Evolutionary conservation across 1,140 invertebrate species (phyloP), one percentile per base, ranked within the genome.

Genomic region (Mylabris phalerata): DNA sequence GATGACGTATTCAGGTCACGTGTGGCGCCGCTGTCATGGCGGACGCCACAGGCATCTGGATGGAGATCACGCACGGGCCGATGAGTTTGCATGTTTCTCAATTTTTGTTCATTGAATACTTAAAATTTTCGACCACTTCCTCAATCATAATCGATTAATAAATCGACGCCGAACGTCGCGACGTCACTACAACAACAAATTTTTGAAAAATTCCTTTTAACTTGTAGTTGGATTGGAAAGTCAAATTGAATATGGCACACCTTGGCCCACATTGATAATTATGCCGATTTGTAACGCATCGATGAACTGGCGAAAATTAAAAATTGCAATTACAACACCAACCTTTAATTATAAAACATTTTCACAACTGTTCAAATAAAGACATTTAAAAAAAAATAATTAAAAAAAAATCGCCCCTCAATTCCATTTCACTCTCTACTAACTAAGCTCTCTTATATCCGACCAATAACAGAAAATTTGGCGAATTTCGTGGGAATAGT

Each of bases 191-290:
- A 2, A 32, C 2, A 32, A 32, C 32, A 3, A 42, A 42, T 42
- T 42, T n/a, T 9, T 10, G 41, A 42, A 32, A 32, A 5, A 4
- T 3, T 54, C 43, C 32, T 59, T 56, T 64, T 64, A 64, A 61
- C 48, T 46, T 57, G 47, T 40, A 27, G 43, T 1, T 3, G 7
- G 32, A 32, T 32, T 32, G 32, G 32, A 32, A 32, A 32, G 32
- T 32, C 32, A 32, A 32, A 4, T 32, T 32, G 19, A 32, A 32
- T 32, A 50, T 52, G 56, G 56, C 56, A 41, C 57, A 58, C 63
- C 63, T 64, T 64, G 63, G 60, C 63, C 63, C 48, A 61, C 48
- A 59, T 62, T 62, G 54, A 64, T 64, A 64, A 64, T 64, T 64
- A 59, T 62, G 50, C 60, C 60, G 63, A 64, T 59, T 62, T 54